Percentiles rank a stretch among this genome's conserved stretches.
Evolutionary conservation across 1,140 invertebrate genomes (phyloP).

Genomic region (Zaprionus inermis): DNA sequence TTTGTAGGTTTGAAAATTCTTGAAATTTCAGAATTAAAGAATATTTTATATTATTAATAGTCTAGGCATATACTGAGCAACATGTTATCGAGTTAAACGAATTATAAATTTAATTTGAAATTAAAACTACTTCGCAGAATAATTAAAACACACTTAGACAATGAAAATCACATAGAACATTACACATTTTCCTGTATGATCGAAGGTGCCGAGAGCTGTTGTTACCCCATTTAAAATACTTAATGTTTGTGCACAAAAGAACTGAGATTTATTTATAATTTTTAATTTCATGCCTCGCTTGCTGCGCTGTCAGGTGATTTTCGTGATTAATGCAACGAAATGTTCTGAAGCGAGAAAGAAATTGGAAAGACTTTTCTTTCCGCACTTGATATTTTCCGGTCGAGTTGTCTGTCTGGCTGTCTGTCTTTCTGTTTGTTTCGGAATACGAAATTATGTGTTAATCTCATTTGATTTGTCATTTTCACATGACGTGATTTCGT

Average conservation of each 20-base stretch:
- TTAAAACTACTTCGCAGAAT: not conserved
- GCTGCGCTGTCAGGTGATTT: conserved; percentile 69
- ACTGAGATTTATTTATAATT: conserved; percentile 72
- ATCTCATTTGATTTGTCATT: conserved; percentile 80
- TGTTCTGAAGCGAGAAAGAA: conserved; percentile 36
- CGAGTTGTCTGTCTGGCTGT: conserved; percentile 49
- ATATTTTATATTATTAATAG: too few relatives aligned
- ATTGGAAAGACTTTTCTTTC: conserved; percentile 25
- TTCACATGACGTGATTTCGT: conserved; percentile 72
- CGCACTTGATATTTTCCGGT: conserved; percentile 11
- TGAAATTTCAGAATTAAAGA: too few relatives aligned
- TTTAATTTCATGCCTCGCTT: conserved; percentile 71
- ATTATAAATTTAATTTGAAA: not conserved
- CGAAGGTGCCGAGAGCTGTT: not conserved
- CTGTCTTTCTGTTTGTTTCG: conserved; percentile 50
- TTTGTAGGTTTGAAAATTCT: too few relatives aligned
- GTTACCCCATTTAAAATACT: conserved; percentile 8
- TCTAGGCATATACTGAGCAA: too few relatives aligned
- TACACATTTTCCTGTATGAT: not conserved
- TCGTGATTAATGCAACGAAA: conserved; percentile 47
- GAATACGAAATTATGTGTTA: conserved; percentile 73
- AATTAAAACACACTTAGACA: conserved; percentile 2
- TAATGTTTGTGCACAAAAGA: conserved; percentile 5
- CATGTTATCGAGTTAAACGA: too few relatives aligned
- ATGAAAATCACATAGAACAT: too few relatives aligned